Conservation (phyloP, 2,113 vertebrate species). For the Scatophagus argus region DNA sequence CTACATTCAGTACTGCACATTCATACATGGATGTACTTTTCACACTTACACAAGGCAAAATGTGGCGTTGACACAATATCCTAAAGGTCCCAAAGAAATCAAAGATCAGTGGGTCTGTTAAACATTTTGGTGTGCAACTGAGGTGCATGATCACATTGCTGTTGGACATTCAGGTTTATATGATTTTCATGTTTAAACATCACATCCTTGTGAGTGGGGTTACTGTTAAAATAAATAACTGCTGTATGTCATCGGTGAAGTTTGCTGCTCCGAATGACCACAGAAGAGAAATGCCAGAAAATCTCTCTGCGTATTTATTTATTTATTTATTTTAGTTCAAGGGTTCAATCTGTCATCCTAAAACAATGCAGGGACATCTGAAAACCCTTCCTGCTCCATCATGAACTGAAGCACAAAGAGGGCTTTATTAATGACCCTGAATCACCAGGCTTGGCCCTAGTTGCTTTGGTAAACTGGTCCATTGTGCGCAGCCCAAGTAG, state of each 20-base stretch:
- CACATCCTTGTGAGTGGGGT: neutral
- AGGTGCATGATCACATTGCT: neutral
- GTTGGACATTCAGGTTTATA: neutral
- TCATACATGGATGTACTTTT: too few species aligned
- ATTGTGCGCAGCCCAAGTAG: slow-evolving; percentile 60
- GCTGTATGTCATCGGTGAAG: neutral
- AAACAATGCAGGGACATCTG: slow-evolving; percentile 65
- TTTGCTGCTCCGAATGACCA: neutral
- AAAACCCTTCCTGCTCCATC: slow-evolving; percentile 65
- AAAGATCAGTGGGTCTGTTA: too few species aligned
- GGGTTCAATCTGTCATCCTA: slow-evolving; percentile 40
- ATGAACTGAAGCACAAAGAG: slow-evolving; percentile 67
- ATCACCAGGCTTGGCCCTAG: slow-evolving; percentile 58
- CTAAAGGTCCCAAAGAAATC: too few species aligned
- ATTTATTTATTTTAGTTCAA: neutral
- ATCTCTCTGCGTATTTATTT: neutral
- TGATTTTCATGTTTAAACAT: neutral
- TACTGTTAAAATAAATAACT: neutral
- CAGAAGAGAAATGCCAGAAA: slow-evolving; percentile 6
- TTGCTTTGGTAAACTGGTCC: slow-evolving; percentile 66
- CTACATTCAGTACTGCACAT: too few species aligned
- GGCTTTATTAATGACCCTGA: slow-evolving; percentile 68
- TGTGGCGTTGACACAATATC: too few species aligned
- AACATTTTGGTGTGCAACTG: too few species aligned
- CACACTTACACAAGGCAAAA: too few species aligned